phyloP scores from a whole-genome alignment of 2,113 vertebrate genomes.

The Callipepla californica region DNA sequence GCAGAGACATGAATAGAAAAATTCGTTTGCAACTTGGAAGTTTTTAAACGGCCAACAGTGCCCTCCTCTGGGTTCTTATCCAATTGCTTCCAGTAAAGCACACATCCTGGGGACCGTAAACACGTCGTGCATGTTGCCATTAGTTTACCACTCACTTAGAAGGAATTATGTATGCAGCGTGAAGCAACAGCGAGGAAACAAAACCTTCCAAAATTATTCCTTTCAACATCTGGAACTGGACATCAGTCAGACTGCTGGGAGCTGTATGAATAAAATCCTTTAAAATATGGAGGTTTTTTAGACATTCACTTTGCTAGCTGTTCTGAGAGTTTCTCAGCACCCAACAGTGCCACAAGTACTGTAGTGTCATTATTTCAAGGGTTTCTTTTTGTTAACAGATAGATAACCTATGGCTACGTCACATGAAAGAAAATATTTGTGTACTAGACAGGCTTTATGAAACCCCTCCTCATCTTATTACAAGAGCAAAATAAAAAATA shows the following conservation, averaged over 20 bases:
- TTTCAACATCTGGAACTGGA: background rate
- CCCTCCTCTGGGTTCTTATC: slow-evolving; percentile 32
- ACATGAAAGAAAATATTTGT: background rate
- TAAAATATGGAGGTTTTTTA: background rate
- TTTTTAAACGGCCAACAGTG: slow-evolving; percentile 14
- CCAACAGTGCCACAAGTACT: background rate
- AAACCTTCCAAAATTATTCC: background rate
- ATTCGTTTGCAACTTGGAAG: background rate
- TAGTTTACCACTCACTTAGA: background rate
- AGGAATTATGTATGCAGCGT: background rate
- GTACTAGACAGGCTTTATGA: background rate
- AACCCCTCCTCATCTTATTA: background rate
- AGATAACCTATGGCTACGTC: background rate
- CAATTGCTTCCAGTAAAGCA: background rate
- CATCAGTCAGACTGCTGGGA: background rate
- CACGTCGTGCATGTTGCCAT: fast-evolving
- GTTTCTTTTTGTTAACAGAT: background rate
- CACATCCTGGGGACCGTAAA: background rate
- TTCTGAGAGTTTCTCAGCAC: background rate
- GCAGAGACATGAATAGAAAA: fast-evolving
- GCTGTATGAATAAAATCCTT: background rate
- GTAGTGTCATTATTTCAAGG: background rate
- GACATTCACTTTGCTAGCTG: background rate
- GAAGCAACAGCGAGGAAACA: background rate
- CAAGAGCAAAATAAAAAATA: background rate